phyloP scores from a whole-genome alignment of 2,888 invertebrate species.

The Serrognathus titanus region DNA sequence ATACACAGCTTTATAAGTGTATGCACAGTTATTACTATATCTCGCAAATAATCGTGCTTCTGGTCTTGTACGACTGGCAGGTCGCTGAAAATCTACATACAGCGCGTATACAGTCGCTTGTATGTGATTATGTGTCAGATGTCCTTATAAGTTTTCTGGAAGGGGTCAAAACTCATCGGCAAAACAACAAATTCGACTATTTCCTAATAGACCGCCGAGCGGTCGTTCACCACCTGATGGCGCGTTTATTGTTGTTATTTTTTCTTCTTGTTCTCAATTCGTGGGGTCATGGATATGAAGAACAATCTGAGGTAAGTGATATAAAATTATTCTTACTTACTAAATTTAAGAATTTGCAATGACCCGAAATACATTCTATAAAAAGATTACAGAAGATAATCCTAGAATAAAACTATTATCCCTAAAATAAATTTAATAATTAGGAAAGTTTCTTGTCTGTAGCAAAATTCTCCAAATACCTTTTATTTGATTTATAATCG shows the following conservation, averaged over 20 bases:
- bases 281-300: background rate
- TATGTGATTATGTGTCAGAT: constrained; percentile 6
- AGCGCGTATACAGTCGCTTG: no score
- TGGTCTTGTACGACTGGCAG: no score
- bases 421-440: no score
- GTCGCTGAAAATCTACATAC: no score
- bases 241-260: constrained; percentile 27
- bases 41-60: no score
- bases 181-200: constrained; percentile 41
- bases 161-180: constrained; percentile 9
- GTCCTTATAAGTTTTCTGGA: constrained; percentile 6
- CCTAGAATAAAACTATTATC: no score
- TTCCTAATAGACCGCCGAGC: constrained; percentile 37
- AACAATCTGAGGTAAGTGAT: constrained; percentile 17
- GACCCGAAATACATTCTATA: no score
- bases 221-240: constrained; percentile 38
- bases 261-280: constrained; percentile 18
- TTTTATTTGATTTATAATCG: background rate
- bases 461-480: background rate
- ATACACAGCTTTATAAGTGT: no score
- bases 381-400: no score
- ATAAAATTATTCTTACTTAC: background rate
- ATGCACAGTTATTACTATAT: no score
- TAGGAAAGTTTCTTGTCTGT: no score
- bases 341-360: no score